These are phyloP conservation scores for Electrona antarctica DNA, from an alignment of 2,113 vertebrate species.

Conservation along the genomic window DNA sequence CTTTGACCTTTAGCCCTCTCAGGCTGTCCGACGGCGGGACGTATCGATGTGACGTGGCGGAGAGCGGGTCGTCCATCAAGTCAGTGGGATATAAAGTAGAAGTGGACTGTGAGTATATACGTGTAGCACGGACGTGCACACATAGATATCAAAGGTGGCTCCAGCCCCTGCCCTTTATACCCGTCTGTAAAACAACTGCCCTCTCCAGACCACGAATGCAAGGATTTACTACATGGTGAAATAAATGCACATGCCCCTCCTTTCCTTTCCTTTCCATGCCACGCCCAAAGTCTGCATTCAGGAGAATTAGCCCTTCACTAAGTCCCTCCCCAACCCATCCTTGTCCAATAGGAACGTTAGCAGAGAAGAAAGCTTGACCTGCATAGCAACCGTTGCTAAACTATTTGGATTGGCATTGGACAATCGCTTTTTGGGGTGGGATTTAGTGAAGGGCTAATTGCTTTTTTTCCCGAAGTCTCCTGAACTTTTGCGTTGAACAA, in stretches of 20 bases:
- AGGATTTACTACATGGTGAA: background rate
- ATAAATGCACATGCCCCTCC: background rate
- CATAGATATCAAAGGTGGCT: background rate
- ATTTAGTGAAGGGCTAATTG: too few relatives aligned
- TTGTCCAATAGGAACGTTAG: too few relatives aligned
- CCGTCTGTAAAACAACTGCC: background rate
- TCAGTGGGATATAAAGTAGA: slow-evolving; percentile 14
- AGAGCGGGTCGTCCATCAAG: background rate
- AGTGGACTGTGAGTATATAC: slow-evolving; percentile 34
- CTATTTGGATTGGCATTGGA: too few relatives aligned
- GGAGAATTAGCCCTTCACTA: too few relatives aligned
- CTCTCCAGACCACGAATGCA: too few relatives aligned
- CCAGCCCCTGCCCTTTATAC: background rate
- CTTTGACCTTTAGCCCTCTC: slow-evolving; percentile 30
- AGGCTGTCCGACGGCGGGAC: slow-evolving; percentile 13
- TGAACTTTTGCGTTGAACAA: background rate
- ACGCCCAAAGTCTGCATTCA: too few relatives aligned
- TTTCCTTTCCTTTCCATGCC: too few relatives aligned
- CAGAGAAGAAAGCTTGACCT: too few relatives aligned
- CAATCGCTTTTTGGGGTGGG: too few relatives aligned
- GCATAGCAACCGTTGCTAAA: too few relatives aligned
- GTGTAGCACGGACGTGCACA: background rate
- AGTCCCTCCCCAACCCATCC: too few relatives aligned
- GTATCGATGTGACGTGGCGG: slow-evolving; percentile 26
- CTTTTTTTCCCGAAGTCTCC: too few relatives aligned